phyloP scores from a whole-genome alignment of 2,113 vertebrate species.

The Anas platyrhynchos region DNA sequence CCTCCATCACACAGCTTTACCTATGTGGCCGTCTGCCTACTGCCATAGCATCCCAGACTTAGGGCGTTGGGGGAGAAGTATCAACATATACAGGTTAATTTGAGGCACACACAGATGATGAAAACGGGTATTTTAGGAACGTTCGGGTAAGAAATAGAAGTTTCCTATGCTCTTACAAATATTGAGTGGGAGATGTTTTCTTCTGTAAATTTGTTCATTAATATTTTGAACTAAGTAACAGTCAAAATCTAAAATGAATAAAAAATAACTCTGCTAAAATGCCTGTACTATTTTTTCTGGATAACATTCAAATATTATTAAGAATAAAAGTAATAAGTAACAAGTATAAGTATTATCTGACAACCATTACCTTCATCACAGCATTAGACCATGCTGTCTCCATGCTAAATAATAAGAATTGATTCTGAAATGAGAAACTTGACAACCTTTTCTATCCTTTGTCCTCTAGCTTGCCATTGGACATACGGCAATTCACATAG shows the following conservation, averaged over 20 bases:
- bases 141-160: background rate
- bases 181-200: background rate
- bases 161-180: background rate
- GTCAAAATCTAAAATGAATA: background rate
- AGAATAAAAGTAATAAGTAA: background rate
- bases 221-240: background rate
- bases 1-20: background rate
- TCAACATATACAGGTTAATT: background rate
- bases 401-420: background rate
- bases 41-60: background rate
- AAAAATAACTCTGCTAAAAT: background rate
- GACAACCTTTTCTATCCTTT: background rate
- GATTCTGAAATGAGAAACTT: slow-evolving; percentile 1
- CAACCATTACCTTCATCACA: background rate
- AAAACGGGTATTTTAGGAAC: background rate
- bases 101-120: background rate
- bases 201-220: background rate
- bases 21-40: background rate
- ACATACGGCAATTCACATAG: slow-evolving; percentile 3
- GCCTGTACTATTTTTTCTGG: background rate
- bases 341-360: background rate
- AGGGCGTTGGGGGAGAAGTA: background rate
- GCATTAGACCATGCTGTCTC: background rate
- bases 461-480: background rate
- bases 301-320: background rate